Evolutionary conservation across 2,888 invertebrate species (phyloP), one percentile per base, ranked within the genome.

Genomic region (Pheosia tremula): DNA sequence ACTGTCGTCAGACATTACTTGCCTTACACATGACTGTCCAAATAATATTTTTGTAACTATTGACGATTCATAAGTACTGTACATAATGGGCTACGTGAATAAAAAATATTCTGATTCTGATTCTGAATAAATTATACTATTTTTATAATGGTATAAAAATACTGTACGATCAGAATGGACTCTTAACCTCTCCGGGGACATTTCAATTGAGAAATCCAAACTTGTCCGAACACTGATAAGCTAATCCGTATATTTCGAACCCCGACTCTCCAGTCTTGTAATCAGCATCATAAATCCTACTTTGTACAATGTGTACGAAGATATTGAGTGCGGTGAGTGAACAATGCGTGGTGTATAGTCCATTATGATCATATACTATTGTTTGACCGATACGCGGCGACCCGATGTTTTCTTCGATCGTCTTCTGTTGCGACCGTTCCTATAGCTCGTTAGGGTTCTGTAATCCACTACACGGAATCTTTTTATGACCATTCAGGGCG

Each of bases 351-450:
- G 78, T 84, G 77, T 74, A 56, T 57, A 49, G 61, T 66, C 73
- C 76, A 81, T 87, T 85, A 85, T 67, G 74, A 79, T 80, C 78
- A 82, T 78, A 71, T 68, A 71, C 73, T 81, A 86, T 86, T 87
- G 84, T 85, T 62, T 79, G 72, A 64, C 64, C 73, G 71, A 60
- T 64, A 61, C 60, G 59, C 69, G 67, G 71, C 74, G 76, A 67
- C 78, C 66, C 67, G 60, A 64, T 74, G 68, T 68, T 71, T 75
- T 77, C 71, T 71, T 63, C 64, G 36, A 66, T 56, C 58, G 24
- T 24, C 24, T 24, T 24, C 57, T 56, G 36, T 56, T 56, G 55
- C 66, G 56, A 64, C 66, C 59, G 61, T 58, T 63, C 57, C 58
- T 59, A 62, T 43, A 24, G 24, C 24, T 24, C 24, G 24, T 24